phyloP scores from a whole-genome alignment of 2,888 invertebrate genomes.

The Epiperipatus broadwayi region DNA sequence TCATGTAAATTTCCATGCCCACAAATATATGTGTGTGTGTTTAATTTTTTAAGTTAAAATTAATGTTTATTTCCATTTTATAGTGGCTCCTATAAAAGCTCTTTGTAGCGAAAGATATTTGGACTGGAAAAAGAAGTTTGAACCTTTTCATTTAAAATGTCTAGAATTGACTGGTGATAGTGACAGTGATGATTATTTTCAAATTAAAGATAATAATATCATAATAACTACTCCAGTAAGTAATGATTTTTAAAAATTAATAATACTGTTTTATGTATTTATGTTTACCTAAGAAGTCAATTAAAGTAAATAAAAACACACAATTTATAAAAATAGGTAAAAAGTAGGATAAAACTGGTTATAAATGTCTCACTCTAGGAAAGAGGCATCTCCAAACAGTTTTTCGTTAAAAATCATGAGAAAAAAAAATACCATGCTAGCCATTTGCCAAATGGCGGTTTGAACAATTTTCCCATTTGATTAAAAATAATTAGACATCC shows the following conservation, averaged over 20 bases:
- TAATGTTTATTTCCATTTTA: constrained; percentile 12
- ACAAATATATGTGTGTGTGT: too few relatives aligned
- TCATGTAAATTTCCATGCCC: background rate
- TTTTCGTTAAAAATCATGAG: too few relatives aligned
- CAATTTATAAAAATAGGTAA: too few relatives aligned
- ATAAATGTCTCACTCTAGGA: too few relatives aligned
- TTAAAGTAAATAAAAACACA: too few relatives aligned
- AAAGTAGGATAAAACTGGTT: too few relatives aligned
- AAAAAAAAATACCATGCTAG: too few relatives aligned
- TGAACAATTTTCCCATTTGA: too few relatives aligned
- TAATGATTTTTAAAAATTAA: constrained; percentile 4
- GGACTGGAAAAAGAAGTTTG: constrained; percentile 54
- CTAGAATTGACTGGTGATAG: constrained; percentile 57
- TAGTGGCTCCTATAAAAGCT: constrained; percentile 62
- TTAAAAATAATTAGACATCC: too few relatives aligned
- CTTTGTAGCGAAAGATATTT: constrained; percentile 47
- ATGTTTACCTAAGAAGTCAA: background rate
- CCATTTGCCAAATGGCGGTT: too few relatives aligned
- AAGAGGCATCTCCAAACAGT: too few relatives aligned
- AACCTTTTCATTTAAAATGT: constrained; percentile 39
- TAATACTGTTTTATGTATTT: constrained; percentile 1
- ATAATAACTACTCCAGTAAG: constrained; percentile 56
- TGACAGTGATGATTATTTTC: constrained; percentile 38
- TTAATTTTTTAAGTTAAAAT: constrained; percentile 8
- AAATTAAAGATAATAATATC: constrained; percentile 32